Conservation (phyloP, 2,113 vertebrate species). For the Patagioenas fasciata region DNA sequence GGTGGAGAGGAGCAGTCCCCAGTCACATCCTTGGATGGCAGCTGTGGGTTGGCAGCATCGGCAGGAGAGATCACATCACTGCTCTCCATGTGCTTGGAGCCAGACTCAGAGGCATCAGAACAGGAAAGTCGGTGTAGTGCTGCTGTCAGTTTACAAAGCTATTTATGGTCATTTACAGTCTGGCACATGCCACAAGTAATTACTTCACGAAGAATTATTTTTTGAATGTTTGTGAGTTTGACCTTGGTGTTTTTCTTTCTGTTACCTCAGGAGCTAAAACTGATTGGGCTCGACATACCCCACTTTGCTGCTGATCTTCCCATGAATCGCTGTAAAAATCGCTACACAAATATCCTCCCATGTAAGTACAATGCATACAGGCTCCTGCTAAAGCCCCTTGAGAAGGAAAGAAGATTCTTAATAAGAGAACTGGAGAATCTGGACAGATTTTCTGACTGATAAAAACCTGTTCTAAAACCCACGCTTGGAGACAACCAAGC, state of each 20-base stretch:
- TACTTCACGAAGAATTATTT: neutral
- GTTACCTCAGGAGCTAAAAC: constrained; percentile 87
- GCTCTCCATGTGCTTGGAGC: neutral
- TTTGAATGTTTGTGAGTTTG: neutral
- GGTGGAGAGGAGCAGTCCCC: neutral
- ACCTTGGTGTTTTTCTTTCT: constrained; percentile 4
- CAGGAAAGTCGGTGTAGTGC: neutral
- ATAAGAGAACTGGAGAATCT: neutral
- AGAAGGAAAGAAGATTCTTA: neutral
- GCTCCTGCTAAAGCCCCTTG: neutral
- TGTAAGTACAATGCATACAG: constrained; percentile 78
- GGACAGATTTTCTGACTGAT: neutral
- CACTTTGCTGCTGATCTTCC: constrained; percentile 95
- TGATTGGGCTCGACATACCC: constrained; percentile 90
- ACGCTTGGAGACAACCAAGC: neutral
- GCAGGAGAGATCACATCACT: neutral
- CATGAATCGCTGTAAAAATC: constrained; percentile 93
- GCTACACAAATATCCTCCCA: constrained; percentile 97
- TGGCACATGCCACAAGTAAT: neutral
- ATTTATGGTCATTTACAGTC: neutral
- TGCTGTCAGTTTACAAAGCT: neutral
- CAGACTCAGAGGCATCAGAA: neutral
- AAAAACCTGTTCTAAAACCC: neutral
- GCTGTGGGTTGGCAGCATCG: neutral
- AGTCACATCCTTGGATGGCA: neutral